phyloP scores from a whole-genome alignment of 1,140 invertebrate species.

The Nasonia giraulti region DNA sequence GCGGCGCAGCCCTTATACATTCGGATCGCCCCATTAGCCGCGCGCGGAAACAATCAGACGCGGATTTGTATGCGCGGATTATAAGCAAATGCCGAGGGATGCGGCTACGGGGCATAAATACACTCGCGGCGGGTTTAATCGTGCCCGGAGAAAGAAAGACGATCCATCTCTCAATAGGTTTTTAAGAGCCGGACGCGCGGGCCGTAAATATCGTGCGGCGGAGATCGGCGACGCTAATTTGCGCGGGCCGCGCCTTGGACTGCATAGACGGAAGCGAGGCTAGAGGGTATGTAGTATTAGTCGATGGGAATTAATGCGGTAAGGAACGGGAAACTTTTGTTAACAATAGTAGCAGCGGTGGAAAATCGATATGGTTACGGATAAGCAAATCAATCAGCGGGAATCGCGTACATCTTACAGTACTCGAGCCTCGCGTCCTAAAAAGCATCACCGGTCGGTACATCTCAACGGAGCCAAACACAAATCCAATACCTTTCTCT shows the following conservation, averaged over 20 bases:
- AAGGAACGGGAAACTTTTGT: no score
- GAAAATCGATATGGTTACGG: neutral
- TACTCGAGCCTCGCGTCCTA: neutral
- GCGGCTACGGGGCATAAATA: neutral
- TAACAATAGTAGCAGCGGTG: no score
- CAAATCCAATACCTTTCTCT: neutral
- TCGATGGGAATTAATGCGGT: no score
- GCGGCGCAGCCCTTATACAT: slow-evolving; percentile 6
- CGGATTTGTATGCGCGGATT: neutral
- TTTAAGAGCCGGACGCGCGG: slow-evolving; percentile 43
- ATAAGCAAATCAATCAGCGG: neutral
- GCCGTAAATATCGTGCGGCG: slow-evolving; percentile 44
- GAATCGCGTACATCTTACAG: no score
- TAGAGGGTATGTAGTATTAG: neutral
- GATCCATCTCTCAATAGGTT: slow-evolving; percentile 52
- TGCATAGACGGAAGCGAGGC: no score
- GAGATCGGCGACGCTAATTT: slow-evolving; percentile 42
- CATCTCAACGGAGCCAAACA: neutral
- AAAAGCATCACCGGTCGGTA: neutral
- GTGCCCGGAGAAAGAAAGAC: neutral
- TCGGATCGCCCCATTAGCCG: slow-evolving; percentile 38
- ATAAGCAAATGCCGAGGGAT: slow-evolving; percentile 1
- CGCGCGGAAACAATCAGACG: slow-evolving; percentile 45
- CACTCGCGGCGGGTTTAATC: neutral
- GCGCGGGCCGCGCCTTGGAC: slow-evolving; percentile 26